phyloP scores from a whole-genome alignment of 2,113 vertebrate species.

The Syrmaticus mikado region DNA sequence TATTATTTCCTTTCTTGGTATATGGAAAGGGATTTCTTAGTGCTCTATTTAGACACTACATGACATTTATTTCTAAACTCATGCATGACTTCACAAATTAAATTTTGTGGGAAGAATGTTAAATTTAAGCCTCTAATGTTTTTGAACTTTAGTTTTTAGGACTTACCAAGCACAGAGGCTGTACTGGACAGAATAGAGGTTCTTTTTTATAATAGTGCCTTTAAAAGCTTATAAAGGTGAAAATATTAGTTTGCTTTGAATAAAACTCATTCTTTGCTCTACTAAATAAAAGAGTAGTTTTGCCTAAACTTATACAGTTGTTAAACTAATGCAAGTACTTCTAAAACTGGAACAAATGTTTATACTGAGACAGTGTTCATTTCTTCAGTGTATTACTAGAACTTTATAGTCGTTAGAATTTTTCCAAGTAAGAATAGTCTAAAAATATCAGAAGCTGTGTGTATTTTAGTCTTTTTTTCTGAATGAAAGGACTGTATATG shows the following conservation, averaged over 20 bases:
- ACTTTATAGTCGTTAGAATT: not conserved
- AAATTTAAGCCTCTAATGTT: not conserved
- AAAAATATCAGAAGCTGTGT: slow-evolving; percentile 25
- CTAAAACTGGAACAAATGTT: slow-evolving; percentile 22
- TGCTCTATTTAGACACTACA: not conserved
- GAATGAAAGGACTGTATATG: not conserved
- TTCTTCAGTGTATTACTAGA: slow-evolving; percentile 1
- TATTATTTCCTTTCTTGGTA: not conserved
- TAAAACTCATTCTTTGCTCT: not conserved
- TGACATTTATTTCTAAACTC: not conserved
- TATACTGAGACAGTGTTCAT: not conserved
- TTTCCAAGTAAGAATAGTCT: slow-evolving; percentile 16
- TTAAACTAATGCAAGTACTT: slow-evolving; percentile 13
- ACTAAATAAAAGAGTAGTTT: not conserved
- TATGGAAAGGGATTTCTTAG: not conserved
- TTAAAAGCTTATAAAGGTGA: not conserved
- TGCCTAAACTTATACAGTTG: not conserved
- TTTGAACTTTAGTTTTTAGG: not conserved
- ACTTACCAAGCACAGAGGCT: not conserved
- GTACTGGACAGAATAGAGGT: not conserved
- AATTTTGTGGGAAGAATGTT: not conserved
- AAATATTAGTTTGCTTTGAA: not conserved
- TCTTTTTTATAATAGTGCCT: not conserved
- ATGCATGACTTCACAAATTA: not conserved
- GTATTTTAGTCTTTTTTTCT: slow-evolving; percentile 4